A percentile compares a stretch with the other conserved stretches of the same genome.
These are phyloP conservation scores for Cyprinodon diabolis DNA, from an alignment of 2,797 vertebrate genomes.

Conservation along the genomic window DNA sequence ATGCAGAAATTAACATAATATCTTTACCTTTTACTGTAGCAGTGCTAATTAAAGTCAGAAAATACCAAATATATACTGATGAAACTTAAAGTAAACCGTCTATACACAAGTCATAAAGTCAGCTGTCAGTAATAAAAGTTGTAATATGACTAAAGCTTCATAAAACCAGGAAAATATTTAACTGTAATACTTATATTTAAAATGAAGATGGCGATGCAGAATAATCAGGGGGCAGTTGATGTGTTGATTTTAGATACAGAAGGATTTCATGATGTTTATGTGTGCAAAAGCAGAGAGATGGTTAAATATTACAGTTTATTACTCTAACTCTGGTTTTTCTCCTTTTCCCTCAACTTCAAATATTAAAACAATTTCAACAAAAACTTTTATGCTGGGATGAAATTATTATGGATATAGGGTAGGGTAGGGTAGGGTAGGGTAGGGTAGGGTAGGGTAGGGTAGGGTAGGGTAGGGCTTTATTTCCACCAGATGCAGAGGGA, in stretches of 20 bases:
- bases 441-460: no score
- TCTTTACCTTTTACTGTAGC: background rate
- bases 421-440: no score
- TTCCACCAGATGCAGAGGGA: no score
- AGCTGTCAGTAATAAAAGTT: background rate
- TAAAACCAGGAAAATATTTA: background rate
- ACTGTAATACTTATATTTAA: background rate
- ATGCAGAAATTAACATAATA: conserved; percentile 6
- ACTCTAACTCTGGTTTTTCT: no score
- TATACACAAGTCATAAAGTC: background rate
- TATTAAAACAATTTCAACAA: no score
- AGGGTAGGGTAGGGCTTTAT: no score
- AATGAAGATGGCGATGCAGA: background rate
- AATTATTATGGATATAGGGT: no score
- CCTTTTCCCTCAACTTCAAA: no score
- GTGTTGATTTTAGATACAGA: no score
- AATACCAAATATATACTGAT: background rate
- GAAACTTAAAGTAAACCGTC: background rate
- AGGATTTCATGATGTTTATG: background rate
- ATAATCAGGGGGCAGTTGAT: background rate
- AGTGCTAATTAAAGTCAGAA: no score
- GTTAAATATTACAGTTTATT: background rate
- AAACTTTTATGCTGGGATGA: no score
- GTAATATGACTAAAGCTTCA: background rate
- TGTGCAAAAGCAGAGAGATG: background rate